phyloP scores from a whole-genome alignment of 2,888 invertebrate genomes.

The Anthrax anthrax region DNA sequence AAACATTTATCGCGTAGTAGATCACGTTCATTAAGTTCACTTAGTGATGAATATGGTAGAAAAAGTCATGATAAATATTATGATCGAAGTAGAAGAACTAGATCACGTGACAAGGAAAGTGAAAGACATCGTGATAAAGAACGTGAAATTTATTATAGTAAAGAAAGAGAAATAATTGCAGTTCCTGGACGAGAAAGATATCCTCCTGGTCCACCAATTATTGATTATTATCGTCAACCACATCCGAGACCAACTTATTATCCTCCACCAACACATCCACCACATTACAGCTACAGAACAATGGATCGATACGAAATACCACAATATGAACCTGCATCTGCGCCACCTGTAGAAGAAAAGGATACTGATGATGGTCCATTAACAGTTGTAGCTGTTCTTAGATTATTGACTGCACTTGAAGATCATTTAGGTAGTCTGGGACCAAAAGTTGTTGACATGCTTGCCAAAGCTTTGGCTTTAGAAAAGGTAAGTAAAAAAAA shows the following conservation, averaged over 20 bases:
- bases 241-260: slow-evolving; percentile 5
- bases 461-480: slow-evolving; percentile 63
- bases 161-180: slow-evolving; percentile 3
- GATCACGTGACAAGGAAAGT: slow-evolving; percentile 4
- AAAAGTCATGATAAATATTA: slow-evolving; percentile 9
- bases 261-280: slow-evolving; percentile 3
- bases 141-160: slow-evolving; percentile 7
- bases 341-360: slow-evolving; percentile 25
- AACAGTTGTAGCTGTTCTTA: slow-evolving; percentile 50
- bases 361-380: slow-evolving; percentile 37
- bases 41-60: slow-evolving; percentile 13
- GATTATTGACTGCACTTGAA: slow-evolving; percentile 66
- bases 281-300: slow-evolving; percentile 20
- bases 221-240: neutral
- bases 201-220: neutral
- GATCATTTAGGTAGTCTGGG: slow-evolving; percentile 73
- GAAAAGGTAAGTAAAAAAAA: slow-evolving; percentile 48
- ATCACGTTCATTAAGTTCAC: slow-evolving; percentile 11
- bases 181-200: slow-evolving; percentile 8
- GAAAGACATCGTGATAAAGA: neutral
- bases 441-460: slow-evolving; percentile 58
- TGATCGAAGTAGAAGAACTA: too few species aligned
- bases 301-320: slow-evolving; percentile 28
- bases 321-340: slow-evolving; percentile 23
- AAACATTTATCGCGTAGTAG: neutral